Base-by-base conservation (phyloP, 1,140 invertebrate species). In the Mya arenaria region DNA sequence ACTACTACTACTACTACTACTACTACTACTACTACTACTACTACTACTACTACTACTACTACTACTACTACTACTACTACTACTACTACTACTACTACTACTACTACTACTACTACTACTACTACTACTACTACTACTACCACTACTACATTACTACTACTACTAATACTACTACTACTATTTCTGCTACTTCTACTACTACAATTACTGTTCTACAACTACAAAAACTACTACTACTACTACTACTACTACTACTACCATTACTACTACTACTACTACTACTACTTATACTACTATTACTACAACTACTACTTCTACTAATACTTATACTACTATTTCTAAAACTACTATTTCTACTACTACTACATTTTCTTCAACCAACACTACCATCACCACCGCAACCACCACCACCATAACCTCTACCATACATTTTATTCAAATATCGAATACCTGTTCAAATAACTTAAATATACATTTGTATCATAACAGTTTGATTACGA, bases 291-390 rank as follows among this genome's bases (percentile, higher is more conserved):
- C 56, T 60, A 60, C 25, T 60, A 60, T 19, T 60, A 60, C 56
- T 60, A 60, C 56, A 13, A 60, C 56, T 60, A 60, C 56, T 60
- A 60, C 56, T 60, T 13, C 56, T 60, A 60, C 56, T 30, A 60
- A 8, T 60, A 30, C 56, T 60, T 13, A 8, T 60, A 60, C 56
- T 30, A 52, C 1, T 52, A 52, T 23, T 3, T n/a, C 48, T 4
- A 52, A 4, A 4, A 52, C 48, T 52, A 13, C 41, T 10, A 19
- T 19, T 48, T 13, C 19, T 10, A 48, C 41, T 48, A 48, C 41
- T 10, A 19, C 19, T 48, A 19, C 41, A 19, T 10, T 19, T 48
- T 10, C 41, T 10, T 10, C 48, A 4, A 52, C 48, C 1, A 52
- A 17, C 2, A 52, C 48, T 4, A 52, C 48, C 19, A 52, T 23